Evolutionary conservation across 2,888 invertebrate species (phyloP).

Genomic region (Brassicogethes aeneus): DNA sequence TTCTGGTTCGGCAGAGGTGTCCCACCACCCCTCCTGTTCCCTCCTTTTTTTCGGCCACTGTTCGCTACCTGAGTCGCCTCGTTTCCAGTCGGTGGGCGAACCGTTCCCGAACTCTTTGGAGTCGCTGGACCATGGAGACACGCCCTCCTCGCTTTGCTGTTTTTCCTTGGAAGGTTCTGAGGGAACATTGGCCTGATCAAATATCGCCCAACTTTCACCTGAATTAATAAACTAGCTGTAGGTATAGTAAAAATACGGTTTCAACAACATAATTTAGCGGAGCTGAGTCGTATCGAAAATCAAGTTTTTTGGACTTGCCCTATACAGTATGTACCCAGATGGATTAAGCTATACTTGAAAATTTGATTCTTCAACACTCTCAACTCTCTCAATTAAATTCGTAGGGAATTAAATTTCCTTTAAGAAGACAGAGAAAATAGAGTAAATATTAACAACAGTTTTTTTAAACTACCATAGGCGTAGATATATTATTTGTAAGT

Average conservation of each 20-base stretch:
- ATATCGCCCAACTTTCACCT: slow-evolving; percentile 52
- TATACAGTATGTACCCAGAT: too few species aligned
- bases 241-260: background rate
- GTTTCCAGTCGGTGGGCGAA: slow-evolving; percentile 43
- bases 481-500: too few species aligned
- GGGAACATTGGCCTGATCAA: slow-evolving; percentile 41
- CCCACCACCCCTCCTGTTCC: slow-evolving; percentile 42
- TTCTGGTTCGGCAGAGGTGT: slow-evolving; percentile 38
- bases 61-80: slow-evolving; percentile 40
- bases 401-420: too few species aligned
- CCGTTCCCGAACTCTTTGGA: slow-evolving; percentile 52
- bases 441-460: too few species aligned
- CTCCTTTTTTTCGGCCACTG: slow-evolving; percentile 34
- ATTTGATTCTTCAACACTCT: too few species aligned
- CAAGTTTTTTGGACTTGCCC: too few species aligned
- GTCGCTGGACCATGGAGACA: slow-evolving; percentile 73
- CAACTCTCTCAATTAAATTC: too few species aligned
- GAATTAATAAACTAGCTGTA: slow-evolving; percentile 8
- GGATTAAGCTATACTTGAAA: too few species aligned
- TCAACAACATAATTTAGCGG: too few species aligned
- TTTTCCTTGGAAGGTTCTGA: slow-evolving; percentile 30
- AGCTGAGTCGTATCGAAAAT: too few species aligned
- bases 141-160: slow-evolving; percentile 43
- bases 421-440: too few species aligned
- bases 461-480: too few species aligned